Base-by-base conservation (phyloP, 2,113 vertebrate species). In the Camelus bactrianus region DNA sequence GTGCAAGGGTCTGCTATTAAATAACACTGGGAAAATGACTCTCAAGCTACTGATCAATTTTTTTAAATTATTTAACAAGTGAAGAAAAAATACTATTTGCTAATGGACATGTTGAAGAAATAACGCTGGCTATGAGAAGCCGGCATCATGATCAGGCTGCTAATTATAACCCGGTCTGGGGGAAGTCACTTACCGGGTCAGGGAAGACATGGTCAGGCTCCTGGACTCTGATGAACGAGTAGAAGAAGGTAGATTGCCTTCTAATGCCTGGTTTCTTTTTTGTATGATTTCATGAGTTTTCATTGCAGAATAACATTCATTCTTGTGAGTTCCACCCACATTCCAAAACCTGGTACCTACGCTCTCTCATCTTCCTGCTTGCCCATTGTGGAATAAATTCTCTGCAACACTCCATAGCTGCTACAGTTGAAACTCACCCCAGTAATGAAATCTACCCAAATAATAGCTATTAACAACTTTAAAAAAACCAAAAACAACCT, bases 31-130 rank as follows among this genome's bases (percentile, higher is more conserved):
- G 8, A 64, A 95, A 86, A 56, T 86, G 30, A 26, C 24, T 67
- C 6, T 62, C 52, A 64, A 67, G 8, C 32, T 35, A 83, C 46
- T 46, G 14, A 89, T 22, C 16, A 73, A 62, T 87, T 88, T 88
- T 83, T 24, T 8, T 24, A 79, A 91, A 46, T 16, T 32, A 72
- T 24, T 84, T 84, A 70, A 24, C 42, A 70, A 15, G 14, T 82
- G n/a, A 94, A 83, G n/a, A 70, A 70, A 48, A 84, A 84, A 76
- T 81, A 22, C 0, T 2, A 46, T 62, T 72, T 96, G 48, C n/a
- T 54, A 62, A 30, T 65, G 32, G 38, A 60, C 72, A n/a, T 82
- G 4, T 24, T 60, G 32, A 35, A 15, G 24, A 84, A 69, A 54
- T 17, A 82, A 17, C 60, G 73, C 3, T 38, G 76, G 24, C 8